A percentile compares a stretch with the other conserved stretches of the same genome.
Evolutionary conservation across 2,113 vertebrate species (phyloP).

Genomic region (Mormyrus iriodes): DNA sequence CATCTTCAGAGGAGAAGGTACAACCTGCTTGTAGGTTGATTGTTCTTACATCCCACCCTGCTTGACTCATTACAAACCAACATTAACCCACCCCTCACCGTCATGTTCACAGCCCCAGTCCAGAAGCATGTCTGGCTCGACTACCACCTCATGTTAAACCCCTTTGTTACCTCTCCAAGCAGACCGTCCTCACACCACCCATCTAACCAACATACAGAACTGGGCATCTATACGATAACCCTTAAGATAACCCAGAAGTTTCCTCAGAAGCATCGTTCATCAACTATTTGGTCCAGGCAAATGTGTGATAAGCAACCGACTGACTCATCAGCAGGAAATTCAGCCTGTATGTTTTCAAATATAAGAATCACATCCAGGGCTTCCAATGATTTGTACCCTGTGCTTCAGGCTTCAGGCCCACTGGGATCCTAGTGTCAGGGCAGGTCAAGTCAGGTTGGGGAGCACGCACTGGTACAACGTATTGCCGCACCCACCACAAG

Average conservation of each 20-base stretch:
- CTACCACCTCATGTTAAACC: not conserved
- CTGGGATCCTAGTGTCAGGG: not conserved
- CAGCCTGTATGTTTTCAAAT: not conserved
- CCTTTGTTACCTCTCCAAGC: not conserved
- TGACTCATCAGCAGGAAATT: not conserved
- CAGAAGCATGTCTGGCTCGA: not conserved
- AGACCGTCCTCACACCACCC: not conserved
- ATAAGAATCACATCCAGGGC: not conserved
- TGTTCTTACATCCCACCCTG: not conserved
- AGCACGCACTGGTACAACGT: not conserved
- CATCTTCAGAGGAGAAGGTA: not conserved
- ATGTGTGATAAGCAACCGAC: not conserved
- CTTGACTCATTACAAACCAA: not conserved
- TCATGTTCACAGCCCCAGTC: not conserved
- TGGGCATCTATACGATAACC: not conserved
- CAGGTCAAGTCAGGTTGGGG: not conserved
- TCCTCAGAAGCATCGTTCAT: not conserved
- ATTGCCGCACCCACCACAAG: not conserved
- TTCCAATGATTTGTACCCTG: not conserved
- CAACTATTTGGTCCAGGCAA: not conserved
- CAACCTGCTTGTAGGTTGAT: not conserved
- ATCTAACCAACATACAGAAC: not conserved
- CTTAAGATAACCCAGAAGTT: not conserved
- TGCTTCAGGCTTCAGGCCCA: not conserved
- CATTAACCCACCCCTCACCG: not conserved